Conservation (phyloP, 2,797 vertebrate species). For the Phalanger gymnotis region DNA sequence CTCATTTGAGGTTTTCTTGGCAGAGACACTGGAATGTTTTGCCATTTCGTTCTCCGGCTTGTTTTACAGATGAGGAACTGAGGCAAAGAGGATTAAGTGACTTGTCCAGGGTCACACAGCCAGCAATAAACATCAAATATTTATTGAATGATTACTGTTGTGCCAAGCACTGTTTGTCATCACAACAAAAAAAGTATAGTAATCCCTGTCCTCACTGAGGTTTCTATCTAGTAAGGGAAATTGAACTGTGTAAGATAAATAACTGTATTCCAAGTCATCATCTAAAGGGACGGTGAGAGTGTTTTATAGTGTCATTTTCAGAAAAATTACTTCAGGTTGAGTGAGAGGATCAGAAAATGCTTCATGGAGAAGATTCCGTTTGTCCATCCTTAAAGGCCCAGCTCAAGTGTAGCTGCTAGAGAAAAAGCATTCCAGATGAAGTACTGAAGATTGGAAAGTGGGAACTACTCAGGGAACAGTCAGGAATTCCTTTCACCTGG, state of each 20-base stretch:
- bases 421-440: neutral
- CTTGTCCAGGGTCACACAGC: too few relatives aligned
- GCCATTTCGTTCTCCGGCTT: too few relatives aligned
- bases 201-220: neutral
- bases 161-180: neutral
- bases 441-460: neutral
- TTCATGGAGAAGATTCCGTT: neutral
- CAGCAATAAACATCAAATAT: too few relatives aligned
- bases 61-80: too few relatives aligned
- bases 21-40: too few relatives aligned
- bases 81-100: too few relatives aligned
- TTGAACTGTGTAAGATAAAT: neutral
- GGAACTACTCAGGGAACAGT: neutral
- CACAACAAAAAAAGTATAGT: neutral
- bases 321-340: neutral
- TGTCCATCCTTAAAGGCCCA: neutral
- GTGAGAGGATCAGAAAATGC: neutral
- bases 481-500: neutral
- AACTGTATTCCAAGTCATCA: neutral
- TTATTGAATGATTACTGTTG: too few relatives aligned
- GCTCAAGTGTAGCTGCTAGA: neutral
- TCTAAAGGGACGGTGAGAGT: neutral
- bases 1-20: too few relatives aligned
- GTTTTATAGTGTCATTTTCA: neutral
- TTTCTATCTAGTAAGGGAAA: neutral